These are phyloP conservation scores for Chitala chitala DNA, from an alignment of 2,113 vertebrate genomes.

Conservation along the genomic window DNA sequence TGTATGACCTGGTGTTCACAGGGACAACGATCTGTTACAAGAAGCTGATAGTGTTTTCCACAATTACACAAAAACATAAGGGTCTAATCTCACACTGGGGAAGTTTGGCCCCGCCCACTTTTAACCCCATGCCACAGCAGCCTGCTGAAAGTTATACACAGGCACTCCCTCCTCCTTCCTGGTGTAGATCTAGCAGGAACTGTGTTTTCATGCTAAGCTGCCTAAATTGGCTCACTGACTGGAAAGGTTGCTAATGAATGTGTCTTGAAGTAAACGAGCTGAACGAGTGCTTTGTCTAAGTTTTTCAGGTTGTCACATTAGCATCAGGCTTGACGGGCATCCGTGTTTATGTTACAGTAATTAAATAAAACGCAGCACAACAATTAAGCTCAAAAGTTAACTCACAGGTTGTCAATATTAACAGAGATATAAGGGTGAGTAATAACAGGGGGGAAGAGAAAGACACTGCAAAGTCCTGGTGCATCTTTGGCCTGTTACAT, in stretches of 20 bases:
- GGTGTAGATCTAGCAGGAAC: conserved; percentile 28
- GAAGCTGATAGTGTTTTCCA: conserved; percentile 21
- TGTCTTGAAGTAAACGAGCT: conserved; percentile 41
- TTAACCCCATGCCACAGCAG: neutral
- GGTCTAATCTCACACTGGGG: conserved; percentile 27
- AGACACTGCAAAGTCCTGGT: too few species aligned
- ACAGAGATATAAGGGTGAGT: too few species aligned
- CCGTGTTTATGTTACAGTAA: too few species aligned
- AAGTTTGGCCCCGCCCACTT: conserved; percentile 11
- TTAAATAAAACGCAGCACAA: too few species aligned
- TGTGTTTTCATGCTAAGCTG: conserved; percentile 53
- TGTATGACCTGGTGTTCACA: neutral
- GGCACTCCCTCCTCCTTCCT: conserved; percentile 1
- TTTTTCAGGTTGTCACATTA: too few species aligned
- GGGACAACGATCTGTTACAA: neutral
- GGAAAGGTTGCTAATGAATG: conserved; percentile 43
- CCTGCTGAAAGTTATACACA: conserved; percentile 15
- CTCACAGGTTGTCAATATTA: too few species aligned
- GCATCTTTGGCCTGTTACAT: too few species aligned
- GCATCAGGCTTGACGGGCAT: too few species aligned
- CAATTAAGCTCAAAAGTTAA: too few species aligned
- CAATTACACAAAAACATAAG: conserved; percentile 32
- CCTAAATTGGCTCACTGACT: conserved; percentile 50
- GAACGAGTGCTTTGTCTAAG: conserved; percentile 43
- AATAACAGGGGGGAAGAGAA: too few species aligned